Evolutionary conservation across 2,113 vertebrate genomes (phyloP).

Genomic region (Suricata suricatta): DNA sequence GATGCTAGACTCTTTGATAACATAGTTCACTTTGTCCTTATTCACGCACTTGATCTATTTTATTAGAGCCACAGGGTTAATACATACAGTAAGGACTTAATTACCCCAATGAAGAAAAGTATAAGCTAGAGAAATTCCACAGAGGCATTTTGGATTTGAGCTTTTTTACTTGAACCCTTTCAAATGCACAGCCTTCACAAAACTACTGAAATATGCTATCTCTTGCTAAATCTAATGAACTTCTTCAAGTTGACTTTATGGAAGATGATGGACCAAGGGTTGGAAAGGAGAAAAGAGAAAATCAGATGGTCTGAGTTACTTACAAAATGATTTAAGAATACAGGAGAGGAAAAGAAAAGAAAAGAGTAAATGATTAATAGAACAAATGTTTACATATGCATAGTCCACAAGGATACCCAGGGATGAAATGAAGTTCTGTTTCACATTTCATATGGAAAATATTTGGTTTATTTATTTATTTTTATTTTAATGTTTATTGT

Average conservation of each 20-base stretch:
- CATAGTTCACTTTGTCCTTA: constrained; percentile 3
- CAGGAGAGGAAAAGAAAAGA: background rate
- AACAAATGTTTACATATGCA: background rate
- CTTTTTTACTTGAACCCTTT: background rate
- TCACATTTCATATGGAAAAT: background rate
- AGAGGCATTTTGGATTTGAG: background rate
- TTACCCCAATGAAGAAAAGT: background rate
- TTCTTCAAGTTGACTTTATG: background rate
- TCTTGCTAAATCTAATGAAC: background rate
- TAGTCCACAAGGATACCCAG: background rate
- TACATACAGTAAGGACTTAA: background rate
- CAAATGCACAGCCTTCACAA: background rate
- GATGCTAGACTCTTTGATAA: background rate
- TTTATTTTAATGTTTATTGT: too few relatives aligned
- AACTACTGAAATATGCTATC: background rate
- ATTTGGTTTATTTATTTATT: background rate
- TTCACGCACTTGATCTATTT: constrained; percentile 9
- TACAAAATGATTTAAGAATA: background rate
- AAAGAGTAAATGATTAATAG: background rate
- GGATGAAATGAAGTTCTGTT: background rate
- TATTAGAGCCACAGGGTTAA: background rate
- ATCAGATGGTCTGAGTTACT: background rate
- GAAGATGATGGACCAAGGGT: background rate
- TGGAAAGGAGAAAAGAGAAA: background rate
- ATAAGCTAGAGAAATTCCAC: constrained; percentile 21